Evolutionary conservation across 2,888 invertebrate species (phyloP), one percentile per base, ranked within the genome.

Genomic region (Mimachlamys varia): DNA sequence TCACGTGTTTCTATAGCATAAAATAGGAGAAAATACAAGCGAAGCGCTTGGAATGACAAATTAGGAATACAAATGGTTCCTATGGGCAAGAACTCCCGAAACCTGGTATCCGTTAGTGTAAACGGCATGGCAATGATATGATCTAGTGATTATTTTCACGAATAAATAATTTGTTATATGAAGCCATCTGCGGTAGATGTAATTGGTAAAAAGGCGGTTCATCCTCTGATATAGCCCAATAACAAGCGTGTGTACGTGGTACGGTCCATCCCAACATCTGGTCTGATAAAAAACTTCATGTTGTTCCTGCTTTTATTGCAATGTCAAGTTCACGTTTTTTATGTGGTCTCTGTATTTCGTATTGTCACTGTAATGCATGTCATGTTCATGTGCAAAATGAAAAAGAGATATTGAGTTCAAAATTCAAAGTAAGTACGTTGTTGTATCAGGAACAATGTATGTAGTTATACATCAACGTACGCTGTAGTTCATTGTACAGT

Each of bases 91-190:
- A 7, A 10, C 10, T 76, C 12, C 4, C 33, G 76, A 76, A 76
- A 76, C 76, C 33, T 76, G 76, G 76, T 76, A 76, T 27, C 33
- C 33, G 27, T 27, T 27, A 33, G 27, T 76, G 76, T 76, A 76
- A 76, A 76, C 27, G 27, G 33, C 27, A 76, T 76, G 7, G 33
- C 76, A 33, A 76, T 33, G 76, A 76, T 27, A 33, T 76, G 76
- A 76, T 76, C 76, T 76, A 33, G 76, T 76, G 76, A 76, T 76
- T 76, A 76, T 27, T 76, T 76, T 76, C 22, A 33, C 76, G 76
- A 76, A 76, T 76, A 76, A 76, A 76, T 76, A 76, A 76, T 76
- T 76, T 76, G 76, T 76, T n/a, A 76, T 76, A 76, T 33, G 22
- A 33, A 76, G 76, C 76, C 76, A 76, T 76, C 76, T 76, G 76